These are phyloP conservation scores for Calephelis virginiensis DNA, from an alignment of 1,140 invertebrate genomes.

Conservation along the genomic window DNA sequence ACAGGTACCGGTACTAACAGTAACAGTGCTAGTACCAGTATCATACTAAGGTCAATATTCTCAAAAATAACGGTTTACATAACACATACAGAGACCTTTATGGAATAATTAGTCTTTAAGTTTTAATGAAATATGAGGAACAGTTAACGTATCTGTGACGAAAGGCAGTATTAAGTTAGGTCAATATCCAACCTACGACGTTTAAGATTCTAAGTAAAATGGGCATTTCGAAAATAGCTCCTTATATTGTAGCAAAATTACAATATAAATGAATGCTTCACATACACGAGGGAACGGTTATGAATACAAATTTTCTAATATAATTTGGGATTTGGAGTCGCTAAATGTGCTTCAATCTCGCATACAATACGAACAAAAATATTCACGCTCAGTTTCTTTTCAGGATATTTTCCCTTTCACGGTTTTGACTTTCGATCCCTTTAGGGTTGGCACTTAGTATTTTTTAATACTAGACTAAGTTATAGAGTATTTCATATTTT, in stretches of 20 bases:
- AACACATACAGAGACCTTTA: no score
- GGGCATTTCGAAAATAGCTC: not conserved
- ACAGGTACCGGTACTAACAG: no score
- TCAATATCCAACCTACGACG: conserved; percentile 2
- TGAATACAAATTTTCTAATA: conserved; percentile 16
- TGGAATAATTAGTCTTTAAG: no score
- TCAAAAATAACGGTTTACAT: no score
- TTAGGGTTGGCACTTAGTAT: not conserved
- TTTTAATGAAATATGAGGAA: no score
- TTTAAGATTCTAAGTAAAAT: not conserved
- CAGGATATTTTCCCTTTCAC: not conserved
- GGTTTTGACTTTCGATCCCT: not conserved
- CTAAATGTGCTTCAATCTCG: not conserved
- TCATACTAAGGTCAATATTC: no score
- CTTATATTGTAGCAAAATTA: conserved; percentile 3
- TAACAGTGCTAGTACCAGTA: no score
- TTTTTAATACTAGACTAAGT: not conserved
- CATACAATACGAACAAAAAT: not conserved
- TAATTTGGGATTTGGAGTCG: conserved; percentile 3
- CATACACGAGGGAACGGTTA: not conserved
- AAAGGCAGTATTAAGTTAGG: not conserved
- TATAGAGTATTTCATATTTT: not conserved
- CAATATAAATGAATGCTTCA: not conserved
- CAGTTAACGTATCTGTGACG: not conserved
- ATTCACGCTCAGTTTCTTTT: conserved; percentile 5